Conservation (phyloP, 2,113 vertebrate species). For the Paramisgurnus dabryanus region DNA sequence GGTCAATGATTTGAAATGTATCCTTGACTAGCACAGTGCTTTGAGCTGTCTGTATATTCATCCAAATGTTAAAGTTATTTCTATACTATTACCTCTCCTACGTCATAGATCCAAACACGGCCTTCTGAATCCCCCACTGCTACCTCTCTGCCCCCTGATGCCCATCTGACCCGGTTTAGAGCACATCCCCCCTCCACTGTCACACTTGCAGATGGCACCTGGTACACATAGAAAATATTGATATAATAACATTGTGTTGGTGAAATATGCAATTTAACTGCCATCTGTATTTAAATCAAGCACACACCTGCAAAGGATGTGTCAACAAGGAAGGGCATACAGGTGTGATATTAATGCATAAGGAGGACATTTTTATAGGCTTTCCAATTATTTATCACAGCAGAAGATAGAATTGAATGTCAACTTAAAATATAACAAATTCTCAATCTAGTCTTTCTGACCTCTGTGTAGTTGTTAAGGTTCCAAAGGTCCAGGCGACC, state of each 20-base stretch:
- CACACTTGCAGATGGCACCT: conserved; percentile 88
- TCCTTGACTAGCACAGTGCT: not conserved
- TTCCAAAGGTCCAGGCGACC: conserved; percentile 88
- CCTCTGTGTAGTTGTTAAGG: conserved; percentile 89
- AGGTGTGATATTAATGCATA: not conserved
- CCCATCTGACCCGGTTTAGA: conserved; percentile 86
- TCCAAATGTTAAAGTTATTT: not conserved
- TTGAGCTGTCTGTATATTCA: not conserved
- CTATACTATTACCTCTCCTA: conserved; percentile 81
- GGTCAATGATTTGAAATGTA: not conserved
- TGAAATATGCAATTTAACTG: not conserved
- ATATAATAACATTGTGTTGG: not conserved
- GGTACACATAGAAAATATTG: conserved; percentile 47
- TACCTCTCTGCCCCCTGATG: conserved; percentile 82
- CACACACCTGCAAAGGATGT: not conserved
- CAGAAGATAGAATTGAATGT: not conserved
- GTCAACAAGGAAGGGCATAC: not conserved
- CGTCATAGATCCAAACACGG: conserved; percentile 87
- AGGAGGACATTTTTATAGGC: not conserved
- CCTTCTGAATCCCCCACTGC: conserved; percentile 88
- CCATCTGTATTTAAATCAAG: not conserved
- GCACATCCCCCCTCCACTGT: conserved; percentile 84
- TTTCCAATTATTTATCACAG: not conserved
- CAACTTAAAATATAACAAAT: not conserved
- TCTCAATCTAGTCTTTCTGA: conserved; percentile 60